Conservation (phyloP, 1,140 invertebrate genomes). For the Zaprionus camerounensis region DNA sequence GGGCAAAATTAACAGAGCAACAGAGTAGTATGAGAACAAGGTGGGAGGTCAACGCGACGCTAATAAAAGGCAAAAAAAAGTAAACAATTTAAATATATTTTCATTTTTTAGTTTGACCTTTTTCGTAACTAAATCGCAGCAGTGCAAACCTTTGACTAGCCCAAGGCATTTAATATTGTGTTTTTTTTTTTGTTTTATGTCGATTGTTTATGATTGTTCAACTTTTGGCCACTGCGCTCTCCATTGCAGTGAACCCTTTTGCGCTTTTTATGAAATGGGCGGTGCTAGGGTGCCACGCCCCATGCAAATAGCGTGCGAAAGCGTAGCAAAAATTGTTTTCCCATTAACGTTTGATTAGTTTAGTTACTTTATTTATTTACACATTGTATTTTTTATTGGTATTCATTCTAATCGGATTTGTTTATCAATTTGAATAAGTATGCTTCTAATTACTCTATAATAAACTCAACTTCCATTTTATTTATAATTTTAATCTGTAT, state of each 20-base stretch:
- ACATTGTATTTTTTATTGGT: not conserved
- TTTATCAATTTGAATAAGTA: not conserved
- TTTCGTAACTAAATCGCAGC: not conserved
- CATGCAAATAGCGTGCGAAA: slow-evolving; percentile 36
- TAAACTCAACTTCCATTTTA: not conserved
- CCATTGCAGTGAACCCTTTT: not conserved
- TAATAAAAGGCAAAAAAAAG: not conserved
- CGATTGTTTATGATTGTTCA: not conserved
- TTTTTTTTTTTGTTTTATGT: not conserved
- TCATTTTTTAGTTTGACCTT: slow-evolving; percentile 6
- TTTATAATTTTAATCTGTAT: not conserved
- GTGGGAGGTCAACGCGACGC: not conserved
- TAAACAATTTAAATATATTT: slow-evolving; percentile 5
- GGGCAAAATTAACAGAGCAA: not conserved
- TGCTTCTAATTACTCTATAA: not conserved
- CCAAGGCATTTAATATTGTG: not conserved
- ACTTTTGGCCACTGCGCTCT: not conserved
- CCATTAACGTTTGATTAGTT: not conserved
- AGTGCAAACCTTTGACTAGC: not conserved
- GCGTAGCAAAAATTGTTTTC: slow-evolving; percentile 17
- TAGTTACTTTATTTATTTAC: not conserved
- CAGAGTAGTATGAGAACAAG: not conserved
- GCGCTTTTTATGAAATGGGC: not conserved
- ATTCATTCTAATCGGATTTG: not conserved
- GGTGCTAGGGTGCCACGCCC: slow-evolving; percentile 9